Evolutionary conservation across 2,797 vertebrate species (phyloP), one percentile per base, ranked within the genome.

Genomic region (Sebastes cheni): DNA sequence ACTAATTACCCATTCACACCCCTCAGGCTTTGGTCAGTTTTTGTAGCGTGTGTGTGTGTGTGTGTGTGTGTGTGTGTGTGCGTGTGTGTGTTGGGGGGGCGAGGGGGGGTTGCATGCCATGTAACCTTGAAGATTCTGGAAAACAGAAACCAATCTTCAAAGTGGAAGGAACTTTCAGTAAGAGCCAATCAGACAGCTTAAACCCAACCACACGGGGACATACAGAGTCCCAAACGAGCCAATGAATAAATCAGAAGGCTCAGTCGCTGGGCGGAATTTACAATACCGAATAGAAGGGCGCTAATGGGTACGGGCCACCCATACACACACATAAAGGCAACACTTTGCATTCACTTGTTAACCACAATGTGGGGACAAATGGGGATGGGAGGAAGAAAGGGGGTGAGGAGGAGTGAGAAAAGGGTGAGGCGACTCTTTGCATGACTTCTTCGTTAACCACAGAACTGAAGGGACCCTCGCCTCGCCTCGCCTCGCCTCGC

Each of bases 241-340:
- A 83, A 95, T 96, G 79, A 95, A 95, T 96, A 95, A 96, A 95
- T 96, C 87, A 96, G 85, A 82, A 93, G 91, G 71, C 55, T 30
- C 65, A 76, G 89, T 85, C 77, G 82, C 80, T 27, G 56, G 79
- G 75, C 46, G 79, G 85, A 89, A 91, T 90, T 88, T 86, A 90
- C 82, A 86, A 83, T 84, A 82, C 60, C 32, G 79, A 80, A 90
- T 58, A 86, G 75, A 39, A 77, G 77, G 66, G 71, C 14, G 80
- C 87, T 94, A 93, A 93, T 91, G 91, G 91, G 78, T 81, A 68
- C 10, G 16, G 60, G 54, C 79, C 67, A 64, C 75, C 75, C 75
- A 66, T 54, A 60, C 66, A 78, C 82, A 67, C 70, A 60, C 55
- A 46, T 32, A 36, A 67, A 30, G 77, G 76, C 83, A 70, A 89